Conservation (phyloP, 1,140 invertebrate genomes). For the Drosophila pandora region DNA sequence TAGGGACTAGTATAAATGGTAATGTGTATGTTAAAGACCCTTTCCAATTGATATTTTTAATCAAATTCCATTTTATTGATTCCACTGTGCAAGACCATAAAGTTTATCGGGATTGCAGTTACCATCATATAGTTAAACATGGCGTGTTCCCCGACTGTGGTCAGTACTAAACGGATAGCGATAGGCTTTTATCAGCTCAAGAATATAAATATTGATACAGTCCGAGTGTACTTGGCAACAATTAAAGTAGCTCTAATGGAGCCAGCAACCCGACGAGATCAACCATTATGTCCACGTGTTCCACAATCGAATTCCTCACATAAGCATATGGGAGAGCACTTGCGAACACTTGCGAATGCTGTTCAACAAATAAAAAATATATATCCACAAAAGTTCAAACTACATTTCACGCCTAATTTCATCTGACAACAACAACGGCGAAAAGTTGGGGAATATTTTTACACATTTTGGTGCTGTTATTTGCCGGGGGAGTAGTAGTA, state of each 20-base stretch:
- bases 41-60: neutral
- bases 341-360: constrained; percentile 37
- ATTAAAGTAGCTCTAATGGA: constrained; percentile 9
- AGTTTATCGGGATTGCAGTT: constrained; percentile 44
- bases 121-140: constrained; percentile 25
- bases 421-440: constrained; percentile 57
- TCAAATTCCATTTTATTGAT: neutral
- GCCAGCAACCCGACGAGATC: neutral
- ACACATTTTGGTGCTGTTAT: constrained; percentile 45
- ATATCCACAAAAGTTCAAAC: constrained; percentile 71
- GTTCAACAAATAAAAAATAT: constrained; percentile 34
- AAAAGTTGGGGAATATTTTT: constrained; percentile 52
- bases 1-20: neutral
- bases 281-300: neutral
- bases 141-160: constrained; percentile 8
- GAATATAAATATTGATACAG: constrained; percentile 54
- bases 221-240: constrained; percentile 23
- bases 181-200: constrained; percentile 45
- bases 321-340: constrained; percentile 5
- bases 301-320: neutral
- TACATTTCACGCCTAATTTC: constrained; percentile 78
- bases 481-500: neutral
- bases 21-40: neutral
- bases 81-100: constrained; percentile 29
- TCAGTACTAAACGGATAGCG: constrained; percentile 31